Evolutionary conservation across 2,888 invertebrate genomes (phyloP), one percentile per base, ranked within the genome.

Genomic region (Thereva unica): DNA sequence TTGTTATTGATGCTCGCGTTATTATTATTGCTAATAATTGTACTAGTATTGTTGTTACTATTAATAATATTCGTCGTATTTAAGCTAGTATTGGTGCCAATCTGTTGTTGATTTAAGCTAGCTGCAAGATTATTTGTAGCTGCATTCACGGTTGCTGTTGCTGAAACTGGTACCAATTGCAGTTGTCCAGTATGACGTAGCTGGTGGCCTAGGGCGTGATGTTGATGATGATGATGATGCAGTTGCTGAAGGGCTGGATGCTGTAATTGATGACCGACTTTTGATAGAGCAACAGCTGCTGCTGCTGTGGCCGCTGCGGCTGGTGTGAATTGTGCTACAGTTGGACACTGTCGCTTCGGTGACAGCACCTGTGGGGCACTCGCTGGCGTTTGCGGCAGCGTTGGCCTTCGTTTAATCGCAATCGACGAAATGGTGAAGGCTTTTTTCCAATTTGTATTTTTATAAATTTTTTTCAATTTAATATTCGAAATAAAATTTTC

Each of bases 381-480:
- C 78, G 81, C 81, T 80, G 82, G 80, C 80, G 82, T 79, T 77
- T 80, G 79, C 80, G 81, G 81, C 81, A 81, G 81, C 81, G 81
- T 80, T 78, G 81, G 81, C 81, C 82, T 81, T 78, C 82, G 82
- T 79, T 81, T 81, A 77, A 80, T 80, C 81, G 81, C 81, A 79
- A 81, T 80, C 78, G 81, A 81, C 81, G 81, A 81, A 81, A 81
- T 81, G 81, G 81, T 81, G 81, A 80, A 79, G 78, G 80, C 76
- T 81, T 80, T 80, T 80, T 78, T 77, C 72, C 23, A 40, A 55
- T 53, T 55, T 10, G 5, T 9, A 10, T 50, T 50, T 34, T 34
- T 50, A 34, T 50, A 50, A 23, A 50, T 23, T 23, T 34, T 10
- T n/a, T 47, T 8, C 35, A 50, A 23, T 50, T 35, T n/a, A n/a